Evolutionary conservation across 2,797 vertebrate genomes (phyloP), one percentile per base, ranked within the genome.

Genomic region (Aeoliscus strigatus): DNA sequence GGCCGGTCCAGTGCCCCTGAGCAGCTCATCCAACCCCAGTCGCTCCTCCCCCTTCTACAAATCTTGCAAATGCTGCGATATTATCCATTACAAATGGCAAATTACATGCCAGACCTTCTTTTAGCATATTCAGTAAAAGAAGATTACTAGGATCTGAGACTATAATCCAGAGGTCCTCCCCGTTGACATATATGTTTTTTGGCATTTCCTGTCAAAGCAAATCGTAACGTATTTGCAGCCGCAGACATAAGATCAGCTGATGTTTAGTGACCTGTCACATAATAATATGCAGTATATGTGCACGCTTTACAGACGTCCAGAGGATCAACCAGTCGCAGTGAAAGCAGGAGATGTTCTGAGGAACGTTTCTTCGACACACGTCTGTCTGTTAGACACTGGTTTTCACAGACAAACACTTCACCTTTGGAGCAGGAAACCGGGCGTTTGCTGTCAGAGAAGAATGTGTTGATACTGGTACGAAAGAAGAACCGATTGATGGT

Each of bases 1-100:
- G 31, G 47, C 48, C 14, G n/a, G 35, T 26, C 11, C 32, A 3
- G 0, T 5, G 13, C 10, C 34, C 47, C 31, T 6, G 18, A 21
- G 18, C 18, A 6, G 18, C 49, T 48, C 17, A 4, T 61, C 50
- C 44, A 29, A 34, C 14, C 43, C 17, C 39, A 2, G n/a, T 68
- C 15, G 65, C 77, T 83, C 78, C 72, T 62, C 70, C 77, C n/a
- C 66, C 68, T 66, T 48, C 39, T 6, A 29, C 33, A 74, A 60
- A 75, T 68, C 69, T 74, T 54, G 33, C 60, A n/a, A n/a, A n/a
- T n/a, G n/a, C 73, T 16, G 31, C 37, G 41, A 67, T 73, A 65
- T 81, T 38, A 81, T 81, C 61, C 56, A 77, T 73, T 73, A 75
- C 74, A 81, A 79, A 81, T 70, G 52, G 71, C 55, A 80, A 83